Evolutionary conservation across 1,140 invertebrate genomes (phyloP), one percentile per base, ranked within the genome.

Genomic region (Mycetomoellerius zeteki): DNA sequence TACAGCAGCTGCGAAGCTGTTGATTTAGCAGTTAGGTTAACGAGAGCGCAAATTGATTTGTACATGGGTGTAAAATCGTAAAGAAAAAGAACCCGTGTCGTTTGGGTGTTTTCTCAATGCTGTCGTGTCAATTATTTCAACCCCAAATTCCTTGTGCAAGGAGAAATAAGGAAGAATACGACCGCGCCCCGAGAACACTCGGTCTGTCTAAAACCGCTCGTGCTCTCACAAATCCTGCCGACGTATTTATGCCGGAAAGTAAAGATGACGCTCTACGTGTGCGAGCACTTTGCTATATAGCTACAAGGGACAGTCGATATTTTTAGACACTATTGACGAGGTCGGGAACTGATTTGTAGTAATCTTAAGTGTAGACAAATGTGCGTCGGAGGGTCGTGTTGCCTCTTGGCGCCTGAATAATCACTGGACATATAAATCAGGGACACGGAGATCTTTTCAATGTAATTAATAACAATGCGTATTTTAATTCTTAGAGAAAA

Each of bases 291-390:
- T 60, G 50, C 56, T 37, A 24, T 37, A 24, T 10, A 10, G 5
- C 27, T 43, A 54, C 69, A 58, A 77, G 73, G 58, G 54, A 72
- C 43, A 50, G 43, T 10, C n/a, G 82, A 65, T 90, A 88, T 90
- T 91, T 91, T 91, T 91, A 84, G 89, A n/a, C 54, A 33, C 73
- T 73, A 87, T 90, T 85, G 90, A 91, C 80, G 77, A 92, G 85
- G 73, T 86, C 73, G 90, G 89, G 37, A 64, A 89, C 84, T 86
- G 87, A 88, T 91, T 90, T 91, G 85, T 87, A 81, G 84, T 84
- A 43, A 87, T 84, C 73, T 69, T 60, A 30, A 78, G 50, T 58
- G 52, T 65, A 30, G 77, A 84, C 86, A 80, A 90, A 84, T 69
- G 80, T n/a, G 54, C 69, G 21, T 24, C 24, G 24, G 8, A 33